Evolutionary conservation across 2,113 vertebrate species (phyloP), one percentile per base, ranked within the genome.

Genomic region (Xenopus borealis): DNA sequence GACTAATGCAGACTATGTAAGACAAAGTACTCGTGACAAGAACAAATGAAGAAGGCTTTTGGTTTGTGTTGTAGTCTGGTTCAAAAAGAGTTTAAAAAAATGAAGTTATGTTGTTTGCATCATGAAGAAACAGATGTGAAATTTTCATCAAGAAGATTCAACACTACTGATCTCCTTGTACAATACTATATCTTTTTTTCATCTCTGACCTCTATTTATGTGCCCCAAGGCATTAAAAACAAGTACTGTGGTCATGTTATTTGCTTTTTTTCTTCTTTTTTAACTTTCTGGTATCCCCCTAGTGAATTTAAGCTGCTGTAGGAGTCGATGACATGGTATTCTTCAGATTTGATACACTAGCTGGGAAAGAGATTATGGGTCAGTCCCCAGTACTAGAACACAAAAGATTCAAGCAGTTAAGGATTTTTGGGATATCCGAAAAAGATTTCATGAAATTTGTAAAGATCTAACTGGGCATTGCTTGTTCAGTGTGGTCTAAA

Each of bases 11-110:
- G 91, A 86, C 91, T 91, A 94, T 93, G 93, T 98, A 95, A 96
- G 93, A 98, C 94, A 96, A 98, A 96, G 95, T 95, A 92, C 95
- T 95, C 90, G 89, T 96, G 95, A 99, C 95, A 94, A 93, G 93
- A 92, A 97, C 94, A 94, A 90, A 88, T 89, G 89, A 92, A 97
- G 95, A 89, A 94, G 91, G 92, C 93, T 94, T 94, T 96, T 91
- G 94, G 92, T 95, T 89, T 88, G 85, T 88, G 88, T 90, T 90
- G 93, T 87, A 89, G 90, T 90, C 91, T 90, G 82, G 89, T 90
- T 88, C 88, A 84, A 88, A 85, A 82, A 78, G 90, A 93, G 86
- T 84, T 87, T 88, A 92, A 27, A 27, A 27, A 27, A 94, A 93
- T 89, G 91, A 90, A 89, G 80, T 90, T 87, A 86, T 72, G 85